Conservation (phyloP, 2,888 invertebrate genomes). For the Scaptodrosophila latifasciaeformis region DNA sequence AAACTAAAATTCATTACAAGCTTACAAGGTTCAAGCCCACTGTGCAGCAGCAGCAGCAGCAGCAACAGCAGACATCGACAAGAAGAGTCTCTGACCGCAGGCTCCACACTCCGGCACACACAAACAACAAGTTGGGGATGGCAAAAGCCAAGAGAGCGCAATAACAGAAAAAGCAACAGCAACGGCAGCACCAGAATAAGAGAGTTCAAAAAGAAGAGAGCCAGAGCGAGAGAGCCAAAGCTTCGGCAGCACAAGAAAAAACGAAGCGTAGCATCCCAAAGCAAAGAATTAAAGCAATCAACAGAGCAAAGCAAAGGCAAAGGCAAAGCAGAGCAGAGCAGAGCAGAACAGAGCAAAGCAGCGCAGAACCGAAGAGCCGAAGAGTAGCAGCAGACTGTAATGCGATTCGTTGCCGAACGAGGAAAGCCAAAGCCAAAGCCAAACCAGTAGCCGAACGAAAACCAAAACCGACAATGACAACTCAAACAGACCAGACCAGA, state of each 20-base stretch:
- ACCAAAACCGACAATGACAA: no score
- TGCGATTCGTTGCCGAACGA: constrained; percentile 34
- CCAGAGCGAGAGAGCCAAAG: constrained; percentile 39
- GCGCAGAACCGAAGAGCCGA: constrained; percentile 3
- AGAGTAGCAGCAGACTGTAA: constrained; percentile 42
- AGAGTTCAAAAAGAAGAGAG: constrained; percentile 42
- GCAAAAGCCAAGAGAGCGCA: not conserved
- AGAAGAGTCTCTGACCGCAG: no score
- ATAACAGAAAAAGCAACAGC: not conserved
- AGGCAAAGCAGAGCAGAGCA: constrained; percentile 13
- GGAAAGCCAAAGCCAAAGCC: constrained; percentile 25
- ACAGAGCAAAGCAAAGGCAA: constrained; percentile 30
- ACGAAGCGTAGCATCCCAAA: constrained; percentile 62
- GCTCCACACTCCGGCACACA: no score
- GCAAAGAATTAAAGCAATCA: constrained; percentile 58
- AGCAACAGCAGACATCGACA: no score
- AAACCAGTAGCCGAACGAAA: not conserved
- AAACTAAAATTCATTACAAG: no score
- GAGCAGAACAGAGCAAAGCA: constrained; percentile 16
- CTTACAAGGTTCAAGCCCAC: no score
- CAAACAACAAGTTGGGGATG: not conserved
- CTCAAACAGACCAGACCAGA: not conserved
- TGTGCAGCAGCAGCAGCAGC: no score
- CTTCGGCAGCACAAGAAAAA: constrained; percentile 33
- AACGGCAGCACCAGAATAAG: not conserved